phyloP scores from a whole-genome alignment of 2,113 vertebrate species.

The Strix aluco region DNA sequence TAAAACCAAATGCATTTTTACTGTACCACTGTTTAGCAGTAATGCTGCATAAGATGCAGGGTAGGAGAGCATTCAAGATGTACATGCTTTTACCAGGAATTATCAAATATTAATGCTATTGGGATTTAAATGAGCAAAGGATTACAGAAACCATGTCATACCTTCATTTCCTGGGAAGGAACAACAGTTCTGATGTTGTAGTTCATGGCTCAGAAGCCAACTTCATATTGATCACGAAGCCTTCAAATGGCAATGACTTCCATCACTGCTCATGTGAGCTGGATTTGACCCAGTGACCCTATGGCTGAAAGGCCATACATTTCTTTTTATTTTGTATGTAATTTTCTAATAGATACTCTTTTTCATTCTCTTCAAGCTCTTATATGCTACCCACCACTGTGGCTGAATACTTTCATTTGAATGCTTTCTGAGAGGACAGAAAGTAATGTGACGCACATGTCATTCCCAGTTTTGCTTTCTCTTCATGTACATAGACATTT shows the following conservation, averaged over 20 bases:
- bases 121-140: background rate
- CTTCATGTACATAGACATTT: background rate
- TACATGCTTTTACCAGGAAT: background rate
- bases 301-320: background rate
- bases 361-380: background rate
- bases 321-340: background rate
- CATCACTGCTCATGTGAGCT: background rate
- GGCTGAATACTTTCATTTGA: background rate
- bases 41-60: background rate
- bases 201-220: background rate
- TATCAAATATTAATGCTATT: background rate
- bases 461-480: background rate
- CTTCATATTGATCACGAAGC: background rate
- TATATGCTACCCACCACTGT: background rate
- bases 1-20: background rate
- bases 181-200: background rate
- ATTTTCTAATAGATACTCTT: background rate
- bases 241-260: background rate
- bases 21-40: background rate
- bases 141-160: background rate
- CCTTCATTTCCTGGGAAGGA: background rate
- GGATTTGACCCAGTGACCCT: background rate
- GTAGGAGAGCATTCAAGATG: background rate
- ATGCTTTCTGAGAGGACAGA: background rate
- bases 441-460: background rate